Percentiles rank a stretch among this genome's conserved stretches.
These are phyloP conservation scores for Rhopilema esculentum DNA, from an alignment of 30 jellyfish, hydroid and myxozoan species.

Conservation along the genomic window DNA sequence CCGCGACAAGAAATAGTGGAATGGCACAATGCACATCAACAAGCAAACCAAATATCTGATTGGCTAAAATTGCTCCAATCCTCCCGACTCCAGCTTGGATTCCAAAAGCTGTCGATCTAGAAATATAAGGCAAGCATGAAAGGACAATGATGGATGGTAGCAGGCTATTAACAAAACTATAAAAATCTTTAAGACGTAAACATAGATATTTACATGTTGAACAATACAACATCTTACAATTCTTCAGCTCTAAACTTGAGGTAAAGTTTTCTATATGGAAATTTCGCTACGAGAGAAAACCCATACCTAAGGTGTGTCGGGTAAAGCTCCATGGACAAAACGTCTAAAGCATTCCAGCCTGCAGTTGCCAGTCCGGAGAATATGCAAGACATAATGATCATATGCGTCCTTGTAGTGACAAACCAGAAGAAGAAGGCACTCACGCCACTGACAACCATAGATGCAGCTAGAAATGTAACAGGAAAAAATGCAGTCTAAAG, in stretches of 20 bases:
- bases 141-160: background rate
- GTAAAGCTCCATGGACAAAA: constrained; percentile 88
- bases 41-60: constrained; percentile 88
- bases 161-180: background rate
- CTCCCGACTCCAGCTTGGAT: constrained; percentile 96
- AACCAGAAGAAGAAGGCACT: constrained; percentile 98
- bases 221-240: no score
- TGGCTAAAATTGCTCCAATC: constrained; percentile 92
- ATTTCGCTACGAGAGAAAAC: background rate
- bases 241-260: no score
- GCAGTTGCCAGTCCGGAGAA: constrained; percentile 96
- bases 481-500: background rate
- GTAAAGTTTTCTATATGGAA: no score
- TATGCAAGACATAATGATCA: constrained; percentile 89
- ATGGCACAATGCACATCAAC: constrained; percentile 95
- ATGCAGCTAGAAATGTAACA: constrained; percentile 67
- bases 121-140: background rate
- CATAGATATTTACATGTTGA: no score
- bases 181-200: no score
- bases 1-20: constrained; percentile 90
- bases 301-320: constrained; percentile 94
- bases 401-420: constrained; percentile 80
- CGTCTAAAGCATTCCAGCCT: constrained; percentile 98
- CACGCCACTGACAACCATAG: constrained; percentile 88
- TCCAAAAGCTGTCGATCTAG: constrained; percentile 97